Base-by-base conservation (phyloP, 2,113 vertebrate genomes). In the Caranx melampygus region DNA sequence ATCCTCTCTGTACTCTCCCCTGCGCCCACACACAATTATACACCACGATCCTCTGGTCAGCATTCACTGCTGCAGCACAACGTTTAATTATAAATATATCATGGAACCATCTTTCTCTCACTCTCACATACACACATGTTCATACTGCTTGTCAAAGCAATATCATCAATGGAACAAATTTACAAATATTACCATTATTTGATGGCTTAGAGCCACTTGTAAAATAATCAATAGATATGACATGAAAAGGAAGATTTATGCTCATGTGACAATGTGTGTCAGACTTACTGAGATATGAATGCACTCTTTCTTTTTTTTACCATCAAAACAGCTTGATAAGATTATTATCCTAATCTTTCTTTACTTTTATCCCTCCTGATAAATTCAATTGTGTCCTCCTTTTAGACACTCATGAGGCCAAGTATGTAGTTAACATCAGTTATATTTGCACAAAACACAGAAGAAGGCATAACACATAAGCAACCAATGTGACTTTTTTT, bases 31-130 rank as follows among this genome's bases (percentile, higher is more conserved):
- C 15, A 68, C 33, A 67, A 49, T 42, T 65, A 74, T 31, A 52
- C 14, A 10, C 42, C 73, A 35, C 62, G 37, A 79, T 72, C 35
- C 44, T 58, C 81, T 84, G 85, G 89, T 89, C 88, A 90, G 89
- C 83, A 81, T 80, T 72, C 75, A 75, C 65, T 49, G 68, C 62
- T 63, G 75, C 72, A 47, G 71, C 75, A 52, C 31, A 52, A 6
- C 37, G 70, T 80, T 92, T 91, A 89, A 94, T 92, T 88, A 92
- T 73, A 89, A 90, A 83, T 73, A 86, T 77, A 92, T 92, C 59
- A 91, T 77, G 81, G 31, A 85, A 69, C 73, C 65, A 80, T 85
- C 63, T 52, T 71, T 60, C 16, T 35, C 51, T 45, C 60, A 45
- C 58, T 57, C 20, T 61, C 35, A 55, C 34, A 21, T 0, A 47